Percentiles rank a stretch among this genome's conserved stretches.
These are phyloP conservation scores for Sinopyrophorus schimmeli DNA, from an alignment of 2,888 invertebrate genomes.

Conservation along the genomic window DNA sequence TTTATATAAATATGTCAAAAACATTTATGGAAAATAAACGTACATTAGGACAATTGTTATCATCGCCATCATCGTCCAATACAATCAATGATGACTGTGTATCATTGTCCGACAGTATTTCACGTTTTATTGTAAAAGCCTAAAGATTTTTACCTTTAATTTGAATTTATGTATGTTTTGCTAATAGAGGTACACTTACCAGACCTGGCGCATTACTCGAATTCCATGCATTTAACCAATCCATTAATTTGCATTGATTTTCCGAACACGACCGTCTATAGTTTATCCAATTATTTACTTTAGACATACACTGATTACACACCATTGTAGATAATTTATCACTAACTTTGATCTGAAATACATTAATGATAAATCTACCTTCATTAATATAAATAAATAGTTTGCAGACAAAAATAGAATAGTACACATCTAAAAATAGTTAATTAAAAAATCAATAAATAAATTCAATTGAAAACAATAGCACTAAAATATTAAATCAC, in stretches of 20 bases:
- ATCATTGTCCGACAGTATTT: conserved; percentile 30
- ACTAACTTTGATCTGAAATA: conserved; percentile 65
- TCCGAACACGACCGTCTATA: conserved; percentile 67
- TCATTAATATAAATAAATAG: too few species aligned
- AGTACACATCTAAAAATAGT: too few species aligned
- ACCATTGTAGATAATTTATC: conserved; percentile 69
- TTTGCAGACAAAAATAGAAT: too few species aligned
- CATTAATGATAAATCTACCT: too few species aligned
- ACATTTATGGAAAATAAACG: background rate
- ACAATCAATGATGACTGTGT: too few species aligned
- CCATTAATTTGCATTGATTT: conserved; percentile 67
- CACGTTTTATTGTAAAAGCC: conserved; percentile 49
- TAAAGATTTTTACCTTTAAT: too few species aligned
- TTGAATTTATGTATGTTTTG: conserved; percentile 2
- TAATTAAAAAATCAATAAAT: too few species aligned
- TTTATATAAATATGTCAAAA: too few species aligned
- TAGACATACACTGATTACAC: conserved; percentile 65
- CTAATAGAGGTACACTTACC: conserved; percentile 12
- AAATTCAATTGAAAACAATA: too few species aligned
- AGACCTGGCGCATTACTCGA: conserved; percentile 8
- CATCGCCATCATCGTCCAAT: conserved; percentile 15
- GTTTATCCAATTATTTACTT: conserved; percentile 68
- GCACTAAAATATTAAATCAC: too few species aligned
- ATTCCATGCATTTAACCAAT: conserved; percentile 56
- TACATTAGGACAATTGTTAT: too few species aligned